Base-by-base conservation (phyloP, 2,113 vertebrate genomes). In the Microcebus griseorufus region DNA sequence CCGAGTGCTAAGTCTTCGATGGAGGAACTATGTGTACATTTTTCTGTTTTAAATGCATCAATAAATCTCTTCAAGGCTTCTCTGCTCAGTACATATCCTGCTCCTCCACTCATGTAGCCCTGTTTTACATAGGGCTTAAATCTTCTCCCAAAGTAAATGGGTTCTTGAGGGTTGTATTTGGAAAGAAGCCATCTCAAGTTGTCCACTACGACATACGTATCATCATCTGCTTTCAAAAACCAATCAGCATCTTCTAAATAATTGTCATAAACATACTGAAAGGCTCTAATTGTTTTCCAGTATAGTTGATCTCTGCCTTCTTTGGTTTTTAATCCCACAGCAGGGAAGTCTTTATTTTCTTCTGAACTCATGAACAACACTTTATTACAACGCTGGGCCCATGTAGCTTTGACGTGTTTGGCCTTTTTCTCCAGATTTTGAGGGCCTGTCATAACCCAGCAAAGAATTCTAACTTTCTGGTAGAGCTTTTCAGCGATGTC, bases 201-300 rank as follows among this genome's bases (percentile, higher is more conserved):
- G 95, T 99, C 99, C 82, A 99, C 29, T 25, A 99, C 94, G 69
- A 99, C 99, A 0, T 99, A 99, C 0, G 99, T 99, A 96, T 99
- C 99, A 39, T 99, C 99, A 3, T 99, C 99, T 14, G 99, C 99
- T 97, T 99, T 99, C 97, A 99, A 98, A 98, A 99, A 99, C 99
- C 99, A 99, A 97, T 99, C 99, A 0, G 99, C 99, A 48, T 99
- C 98, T 34, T 99, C 98, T 94, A 99, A 97, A 98, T 99, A 98
- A 98, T 99, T 98, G 51, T 99, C 98, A 97, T 99, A 84, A 37
- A 99, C 98, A 96, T 99, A 99, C 14, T 99, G 99, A 93, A 99
- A 99, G 96, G 99, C 99, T 97, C 98, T 99, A 97, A 99, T 99
- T 93, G 99, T 99, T 97, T 99, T 99, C 99, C 99, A 99, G 96